These are phyloP conservation scores for Drosophila nannoptera DNA, from an alignment of 1,140 invertebrate genomes.

Conservation along the genomic window DNA sequence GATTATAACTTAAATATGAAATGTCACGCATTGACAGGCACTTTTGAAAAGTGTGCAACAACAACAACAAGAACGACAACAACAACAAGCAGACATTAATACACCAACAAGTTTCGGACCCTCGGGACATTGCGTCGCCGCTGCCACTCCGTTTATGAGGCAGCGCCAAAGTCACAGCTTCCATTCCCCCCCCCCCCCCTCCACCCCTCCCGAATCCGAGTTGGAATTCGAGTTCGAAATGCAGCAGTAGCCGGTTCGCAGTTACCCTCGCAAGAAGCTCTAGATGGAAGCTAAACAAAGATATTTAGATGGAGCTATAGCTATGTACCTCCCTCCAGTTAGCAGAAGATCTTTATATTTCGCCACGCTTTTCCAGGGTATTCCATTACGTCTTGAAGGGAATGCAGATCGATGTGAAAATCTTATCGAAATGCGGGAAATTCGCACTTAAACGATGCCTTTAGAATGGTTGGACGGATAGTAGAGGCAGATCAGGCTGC, in stretches of 20 bases:
- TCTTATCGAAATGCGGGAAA: conserved; percentile 12
- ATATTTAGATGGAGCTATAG: no score
- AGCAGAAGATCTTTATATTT: no score
- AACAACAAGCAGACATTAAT: conserved; percentile 24
- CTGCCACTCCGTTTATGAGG: conserved; percentile 66
- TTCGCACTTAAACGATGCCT: neutral
- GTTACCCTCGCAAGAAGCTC: no score
- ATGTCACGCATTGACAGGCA: conserved; percentile 77
- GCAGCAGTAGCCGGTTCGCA: no score
- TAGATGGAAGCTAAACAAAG: no score
- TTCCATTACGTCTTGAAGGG: neutral
- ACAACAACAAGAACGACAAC: conserved; percentile 36
- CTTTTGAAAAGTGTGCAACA: conserved; percentile 76
- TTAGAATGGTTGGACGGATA: neutral
- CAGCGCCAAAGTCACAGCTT: conserved; percentile 14
- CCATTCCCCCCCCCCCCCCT: no score
- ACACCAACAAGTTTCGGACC: conserved; percentile 65
- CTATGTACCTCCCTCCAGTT: no score
- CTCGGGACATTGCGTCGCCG: conserved; percentile 46
- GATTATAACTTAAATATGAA: conserved; percentile 78
- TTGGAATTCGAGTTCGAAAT: conserved; percentile 15
- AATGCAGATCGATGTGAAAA: conserved; percentile 23
- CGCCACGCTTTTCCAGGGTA: no score
- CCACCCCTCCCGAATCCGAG: neutral
- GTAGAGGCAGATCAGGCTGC: conserved; percentile 37